A percentile compares a stretch with the other conserved stretches of the same genome.
Conservation (phyloP, 2,888 invertebrate species). For the Siphonodentalium dalli region DNA sequence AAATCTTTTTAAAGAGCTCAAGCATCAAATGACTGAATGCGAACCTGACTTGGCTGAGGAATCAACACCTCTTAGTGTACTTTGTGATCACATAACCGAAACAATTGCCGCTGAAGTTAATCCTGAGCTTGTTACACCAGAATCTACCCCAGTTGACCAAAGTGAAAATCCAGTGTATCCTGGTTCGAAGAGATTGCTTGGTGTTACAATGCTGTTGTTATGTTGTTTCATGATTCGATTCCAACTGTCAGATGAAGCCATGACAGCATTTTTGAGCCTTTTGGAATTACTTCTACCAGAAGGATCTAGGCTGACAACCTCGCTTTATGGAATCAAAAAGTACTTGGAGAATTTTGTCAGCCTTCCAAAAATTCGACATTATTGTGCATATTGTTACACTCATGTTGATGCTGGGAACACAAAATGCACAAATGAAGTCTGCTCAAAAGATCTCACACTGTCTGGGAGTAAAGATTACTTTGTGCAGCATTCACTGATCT, state of each 20-base stretch:
- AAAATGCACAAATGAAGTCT: conserved; percentile 2
- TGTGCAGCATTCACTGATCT: conserved; percentile 9
- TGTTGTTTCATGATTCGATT: conserved; percentile 9
- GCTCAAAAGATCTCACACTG: conserved; percentile 2
- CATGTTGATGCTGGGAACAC: not conserved
- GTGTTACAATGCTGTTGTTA: conserved; percentile 3
- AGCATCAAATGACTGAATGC: too few species aligned
- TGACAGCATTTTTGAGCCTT: not conserved
- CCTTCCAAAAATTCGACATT: conserved; percentile 3
- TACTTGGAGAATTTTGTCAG: not conserved
- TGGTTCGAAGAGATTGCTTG: not conserved
- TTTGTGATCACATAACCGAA: too few species aligned
- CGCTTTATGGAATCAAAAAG: conserved; percentile 3
- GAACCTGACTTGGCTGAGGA: too few species aligned
- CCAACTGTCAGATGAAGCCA: conserved; percentile 4
- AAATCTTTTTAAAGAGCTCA: too few species aligned
- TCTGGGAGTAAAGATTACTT: conserved; percentile 2
- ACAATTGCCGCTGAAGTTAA: too few species aligned
- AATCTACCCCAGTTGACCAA: too few species aligned
- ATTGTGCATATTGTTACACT: conserved; percentile 7
- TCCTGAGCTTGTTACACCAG: too few species aligned
- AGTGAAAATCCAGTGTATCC: too few species aligned
- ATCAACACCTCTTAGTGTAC: too few species aligned
- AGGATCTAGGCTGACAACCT: conserved; percentile 1
- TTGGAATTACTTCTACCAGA: conserved; percentile 1